Evolutionary conservation across 2,113 vertebrate species (phyloP).

Genomic region (Dinomys branickii): DNA sequence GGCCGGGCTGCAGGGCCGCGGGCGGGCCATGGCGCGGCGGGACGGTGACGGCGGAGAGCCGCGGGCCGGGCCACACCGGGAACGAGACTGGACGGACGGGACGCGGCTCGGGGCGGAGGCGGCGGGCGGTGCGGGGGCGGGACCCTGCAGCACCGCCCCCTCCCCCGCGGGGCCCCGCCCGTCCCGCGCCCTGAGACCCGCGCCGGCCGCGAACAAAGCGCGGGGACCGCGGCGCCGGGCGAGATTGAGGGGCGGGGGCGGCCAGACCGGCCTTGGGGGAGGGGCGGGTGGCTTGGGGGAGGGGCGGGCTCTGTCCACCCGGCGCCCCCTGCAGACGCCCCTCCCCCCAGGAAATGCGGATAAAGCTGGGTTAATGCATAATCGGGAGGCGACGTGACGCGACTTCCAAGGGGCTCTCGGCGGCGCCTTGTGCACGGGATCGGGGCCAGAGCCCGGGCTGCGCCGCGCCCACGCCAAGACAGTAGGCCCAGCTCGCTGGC

Average conservation of each 20-base stretch:
- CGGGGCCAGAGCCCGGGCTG: neutral
- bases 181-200: slow-evolving; percentile 68
- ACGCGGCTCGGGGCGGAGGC: slow-evolving; percentile 14
- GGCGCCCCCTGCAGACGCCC: slow-evolving; percentile 33
- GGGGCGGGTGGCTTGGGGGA: neutral
- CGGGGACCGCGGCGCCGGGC: slow-evolving; percentile 62
- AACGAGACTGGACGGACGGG: slow-evolving; percentile 68
- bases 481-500: neutral
- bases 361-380: slow-evolving; percentile 86
- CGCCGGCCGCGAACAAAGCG: slow-evolving; percentile 65
- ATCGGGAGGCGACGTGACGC: slow-evolving; percentile 85
- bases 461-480: neutral
- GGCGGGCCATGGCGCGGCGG: slow-evolving; percentile 67
- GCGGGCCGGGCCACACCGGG: slow-evolving; percentile 59
- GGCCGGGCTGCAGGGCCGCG: neutral
- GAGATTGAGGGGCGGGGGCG: slow-evolving; percentile 63
- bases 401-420: slow-evolving; percentile 85
- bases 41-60: slow-evolving; percentile 36
- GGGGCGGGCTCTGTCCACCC: neutral
- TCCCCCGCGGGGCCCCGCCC: slow-evolving; percentile 30
- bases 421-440: neutral
- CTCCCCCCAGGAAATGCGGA: slow-evolving; percentile 89
- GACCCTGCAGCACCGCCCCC: slow-evolving; percentile 49
- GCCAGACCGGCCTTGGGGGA: slow-evolving; percentile 58
- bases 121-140: slow-evolving; percentile 42